Base-by-base conservation (phyloP, 2,113 vertebrate species). In the Emberiza fucata region DNA sequence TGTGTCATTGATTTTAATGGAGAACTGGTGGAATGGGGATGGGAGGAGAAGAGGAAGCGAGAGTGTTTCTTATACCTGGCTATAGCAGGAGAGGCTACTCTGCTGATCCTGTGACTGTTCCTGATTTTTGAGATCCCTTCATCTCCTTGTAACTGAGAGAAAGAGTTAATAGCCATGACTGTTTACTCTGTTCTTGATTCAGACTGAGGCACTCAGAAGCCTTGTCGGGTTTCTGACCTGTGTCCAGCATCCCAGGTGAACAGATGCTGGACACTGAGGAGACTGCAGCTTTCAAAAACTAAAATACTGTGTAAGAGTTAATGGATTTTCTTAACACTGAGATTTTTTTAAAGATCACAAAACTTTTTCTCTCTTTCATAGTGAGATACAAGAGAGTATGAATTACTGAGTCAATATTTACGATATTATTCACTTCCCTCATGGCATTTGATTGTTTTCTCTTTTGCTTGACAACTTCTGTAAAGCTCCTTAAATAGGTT, bases 201-300 rank as follows among this genome's bases (percentile, higher is more conserved):
- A 5, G 8, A 27, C 8, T 11, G 25, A 7, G 33, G 37, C 18
- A 0, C 51, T 63, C 4, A 3, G 47, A 20, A 3, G 4, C 25
- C 25, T n/a, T 39, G 8, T 4, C 0, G 4, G 33, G 5, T 23
- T 64, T 51, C 37, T 68, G 77, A 51, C n/a, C 78, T 50, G 3
- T 17, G 22, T 40, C 42, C 11, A 8, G 3, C 23, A 39, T 22
- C 61, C 50, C 45, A 20, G 8, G 4, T 68, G 57, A 37, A 31
- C n/a, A 53, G 59, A 8, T 63, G 59, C 14, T 39, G 11, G 24
- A 1, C 35, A 25, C 77, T 53, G 68, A 37, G 48, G 63, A 57
- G 81, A 66, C 53, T 66, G 66, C 91, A 57, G 73, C 75, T 73
- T 77, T 24, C 8, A 14, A 39, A 42, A 83, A 31, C 37, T 4